phyloP scores from a whole-genome alignment of 2,888 invertebrate genomes.

The Coelopa pilipes region DNA sequence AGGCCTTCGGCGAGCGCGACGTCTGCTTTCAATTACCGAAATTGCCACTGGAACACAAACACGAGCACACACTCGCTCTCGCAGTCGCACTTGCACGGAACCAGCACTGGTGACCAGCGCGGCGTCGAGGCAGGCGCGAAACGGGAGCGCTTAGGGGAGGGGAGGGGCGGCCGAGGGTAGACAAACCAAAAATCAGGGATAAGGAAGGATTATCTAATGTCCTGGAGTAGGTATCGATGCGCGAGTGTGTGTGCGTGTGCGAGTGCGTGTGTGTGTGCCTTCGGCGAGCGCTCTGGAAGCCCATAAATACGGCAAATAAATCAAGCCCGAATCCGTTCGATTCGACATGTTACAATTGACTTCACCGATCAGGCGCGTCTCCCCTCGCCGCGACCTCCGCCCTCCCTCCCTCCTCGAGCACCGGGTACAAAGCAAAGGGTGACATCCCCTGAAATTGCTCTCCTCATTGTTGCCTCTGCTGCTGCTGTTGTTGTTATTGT shows the following conservation, averaged over 20 bases:
- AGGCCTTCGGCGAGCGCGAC: no score
- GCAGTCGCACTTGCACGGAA: no score
- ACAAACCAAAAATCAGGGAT: slow-evolving; percentile 64
- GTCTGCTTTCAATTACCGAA: slow-evolving; percentile 8
- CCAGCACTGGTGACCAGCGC: not conserved
- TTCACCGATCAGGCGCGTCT: slow-evolving; percentile 57
- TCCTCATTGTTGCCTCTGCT: slow-evolving; percentile 28
- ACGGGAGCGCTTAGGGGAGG: not conserved
- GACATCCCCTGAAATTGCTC: slow-evolving; percentile 36
- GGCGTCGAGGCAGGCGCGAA: no score
- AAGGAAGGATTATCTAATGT: slow-evolving; percentile 65
- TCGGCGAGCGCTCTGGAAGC: slow-evolving; percentile 47
- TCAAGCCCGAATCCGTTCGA: slow-evolving; percentile 65
- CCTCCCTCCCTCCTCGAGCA: not conserved
- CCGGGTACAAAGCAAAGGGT: slow-evolving; percentile 31
- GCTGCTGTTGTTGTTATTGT: not conserved
- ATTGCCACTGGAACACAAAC: not conserved
- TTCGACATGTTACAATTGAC: slow-evolving; percentile 67
- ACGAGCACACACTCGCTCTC: no score
- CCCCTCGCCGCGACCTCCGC: slow-evolving; percentile 36
- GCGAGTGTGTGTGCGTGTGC: slow-evolving; percentile 32
- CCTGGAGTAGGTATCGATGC: slow-evolving; percentile 51
- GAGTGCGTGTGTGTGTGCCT: slow-evolving; percentile 17
- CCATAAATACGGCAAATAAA: slow-evolving; percentile 67
- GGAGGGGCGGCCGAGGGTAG: slow-evolving; percentile 53